These are phyloP conservation scores for Dyspetes luteomarginatus DNA, from an alignment of 2,888 invertebrate species.

Conservation along the genomic window DNA sequence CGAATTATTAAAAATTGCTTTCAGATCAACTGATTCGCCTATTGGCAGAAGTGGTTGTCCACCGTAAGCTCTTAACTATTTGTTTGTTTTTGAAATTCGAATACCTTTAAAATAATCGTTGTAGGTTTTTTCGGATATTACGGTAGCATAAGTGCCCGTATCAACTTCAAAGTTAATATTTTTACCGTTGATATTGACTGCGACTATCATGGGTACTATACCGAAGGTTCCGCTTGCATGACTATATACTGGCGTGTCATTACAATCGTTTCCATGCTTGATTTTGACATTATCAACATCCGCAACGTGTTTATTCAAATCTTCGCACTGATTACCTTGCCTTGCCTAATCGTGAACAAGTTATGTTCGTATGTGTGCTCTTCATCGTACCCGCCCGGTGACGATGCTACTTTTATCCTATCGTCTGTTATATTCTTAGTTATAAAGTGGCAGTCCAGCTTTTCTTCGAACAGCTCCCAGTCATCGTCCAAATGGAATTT, in stretches of 20 bases:
- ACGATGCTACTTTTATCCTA: slow-evolving; percentile 15
- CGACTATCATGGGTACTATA: slow-evolving; percentile 18
- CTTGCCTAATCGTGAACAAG: slow-evolving; percentile 23
- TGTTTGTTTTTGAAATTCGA: slow-evolving; percentile 12
- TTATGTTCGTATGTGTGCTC: background rate
- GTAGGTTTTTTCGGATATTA: slow-evolving; percentile 48
- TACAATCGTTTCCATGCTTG: background rate
- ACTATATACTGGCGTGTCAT: background rate
- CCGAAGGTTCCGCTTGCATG: background rate
- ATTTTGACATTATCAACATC: background rate
- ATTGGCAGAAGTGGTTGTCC: slow-evolving; percentile 27
- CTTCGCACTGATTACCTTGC: background rate
- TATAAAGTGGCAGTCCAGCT: slow-evolving; percentile 21
- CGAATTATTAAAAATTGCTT: slow-evolving; percentile 23
- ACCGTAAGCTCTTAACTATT: slow-evolving; percentile 40
- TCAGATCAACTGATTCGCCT: slow-evolving; percentile 36
- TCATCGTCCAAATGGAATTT: slow-evolving; percentile 30
- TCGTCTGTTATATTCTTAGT: slow-evolving; percentile 35
- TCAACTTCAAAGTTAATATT: slow-evolving; percentile 28
- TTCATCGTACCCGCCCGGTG: background rate
- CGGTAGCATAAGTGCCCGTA: slow-evolving; percentile 55
- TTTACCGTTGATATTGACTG: slow-evolving; percentile 39
- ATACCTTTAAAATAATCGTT: slow-evolving; percentile 3
- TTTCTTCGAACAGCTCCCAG: slow-evolving; percentile 26
- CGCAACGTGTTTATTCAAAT: background rate